Evolutionary conservation across 2,888 invertebrate genomes (phyloP).

Genomic region (Leucophenga maculata): DNA sequence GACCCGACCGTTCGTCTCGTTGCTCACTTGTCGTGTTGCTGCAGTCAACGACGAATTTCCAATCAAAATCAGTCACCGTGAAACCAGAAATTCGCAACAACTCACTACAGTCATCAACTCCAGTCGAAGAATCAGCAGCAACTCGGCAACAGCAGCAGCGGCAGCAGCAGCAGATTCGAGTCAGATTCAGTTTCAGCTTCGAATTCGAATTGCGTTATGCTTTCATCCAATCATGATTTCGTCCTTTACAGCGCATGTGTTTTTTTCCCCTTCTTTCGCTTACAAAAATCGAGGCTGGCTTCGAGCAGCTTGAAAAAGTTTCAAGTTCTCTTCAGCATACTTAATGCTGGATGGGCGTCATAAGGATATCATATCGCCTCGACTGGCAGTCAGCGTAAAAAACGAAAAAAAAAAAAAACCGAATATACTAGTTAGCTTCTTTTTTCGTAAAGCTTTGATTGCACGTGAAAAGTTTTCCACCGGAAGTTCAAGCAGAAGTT

Average conservation of each 20-base stretch:
- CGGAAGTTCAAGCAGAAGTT: too few relatives aligned
- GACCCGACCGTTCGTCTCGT: too few relatives aligned
- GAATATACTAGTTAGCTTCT: not conserved
- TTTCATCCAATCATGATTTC: too few relatives aligned
- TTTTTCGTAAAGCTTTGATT: not conserved
- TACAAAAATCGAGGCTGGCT: not conserved
- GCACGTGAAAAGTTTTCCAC: too few relatives aligned
- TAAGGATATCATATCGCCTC: not conserved
- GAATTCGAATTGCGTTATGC: too few relatives aligned
- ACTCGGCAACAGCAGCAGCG: not conserved
- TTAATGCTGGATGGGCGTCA: not conserved
- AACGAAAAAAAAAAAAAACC: not conserved
- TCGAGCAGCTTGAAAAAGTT: constrained; percentile 19
- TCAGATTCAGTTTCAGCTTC: too few relatives aligned
- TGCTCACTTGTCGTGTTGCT: not conserved
- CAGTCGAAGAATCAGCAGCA: not conserved
- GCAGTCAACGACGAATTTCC: constrained; percentile 47
- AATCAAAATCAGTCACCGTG: constrained; percentile 63
- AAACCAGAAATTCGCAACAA: constrained; percentile 59
- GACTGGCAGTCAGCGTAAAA: not conserved
- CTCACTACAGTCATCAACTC: constrained; percentile 35
- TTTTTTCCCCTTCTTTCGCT: too few relatives aligned
- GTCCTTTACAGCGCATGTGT: too few relatives aligned
- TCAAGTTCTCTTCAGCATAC: constrained; percentile 14
- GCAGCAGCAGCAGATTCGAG: constrained; percentile 5